Conservation (phyloP, 2,888 invertebrate species). For the Eurois occulta region DNA sequence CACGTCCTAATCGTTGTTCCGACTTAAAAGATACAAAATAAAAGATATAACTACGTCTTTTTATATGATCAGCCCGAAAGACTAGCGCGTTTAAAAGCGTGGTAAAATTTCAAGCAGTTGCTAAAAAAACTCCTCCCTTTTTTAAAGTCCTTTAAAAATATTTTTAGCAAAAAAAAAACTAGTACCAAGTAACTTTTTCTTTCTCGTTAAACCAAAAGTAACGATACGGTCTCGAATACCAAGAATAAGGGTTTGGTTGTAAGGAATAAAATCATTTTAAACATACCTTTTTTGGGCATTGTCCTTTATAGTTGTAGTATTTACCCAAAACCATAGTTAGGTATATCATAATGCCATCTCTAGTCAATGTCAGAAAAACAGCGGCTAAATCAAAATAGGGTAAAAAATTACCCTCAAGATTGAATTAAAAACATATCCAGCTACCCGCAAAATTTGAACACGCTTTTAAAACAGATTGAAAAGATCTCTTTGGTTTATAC, state of each 20-base stretch:
- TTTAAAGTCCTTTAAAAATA: background rate
- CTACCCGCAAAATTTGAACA: constrained; percentile 55
- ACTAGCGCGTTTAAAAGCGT: constrained; percentile 65
- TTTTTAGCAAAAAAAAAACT: too few relatives aligned
- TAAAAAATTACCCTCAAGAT: background rate
- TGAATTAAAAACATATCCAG: background rate
- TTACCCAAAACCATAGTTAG: background rate
- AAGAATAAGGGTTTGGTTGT: too few relatives aligned
- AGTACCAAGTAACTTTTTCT: background rate
- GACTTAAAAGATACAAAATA: constrained; percentile 58
- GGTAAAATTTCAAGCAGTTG: constrained; percentile 36
- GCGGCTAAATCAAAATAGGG: background rate
- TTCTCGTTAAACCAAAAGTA: background rate
- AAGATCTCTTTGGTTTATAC: constrained; percentile 67
- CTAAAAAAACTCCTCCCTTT: background rate
- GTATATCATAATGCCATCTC: background rate
- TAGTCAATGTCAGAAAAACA: background rate
- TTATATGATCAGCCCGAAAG: constrained; percentile 64
- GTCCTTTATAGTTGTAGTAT: background rate
- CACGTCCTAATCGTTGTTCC: constrained; percentile 61
- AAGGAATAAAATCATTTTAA: background rate
- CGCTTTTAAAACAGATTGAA: constrained; percentile 65
- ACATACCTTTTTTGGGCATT: background rate
- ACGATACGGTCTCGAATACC: background rate
- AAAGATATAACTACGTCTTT: constrained; percentile 63